Evolutionary conservation across 1,140 invertebrate genomes (phyloP).

Genomic region (Pseudomyrmex sp.): DNA sequence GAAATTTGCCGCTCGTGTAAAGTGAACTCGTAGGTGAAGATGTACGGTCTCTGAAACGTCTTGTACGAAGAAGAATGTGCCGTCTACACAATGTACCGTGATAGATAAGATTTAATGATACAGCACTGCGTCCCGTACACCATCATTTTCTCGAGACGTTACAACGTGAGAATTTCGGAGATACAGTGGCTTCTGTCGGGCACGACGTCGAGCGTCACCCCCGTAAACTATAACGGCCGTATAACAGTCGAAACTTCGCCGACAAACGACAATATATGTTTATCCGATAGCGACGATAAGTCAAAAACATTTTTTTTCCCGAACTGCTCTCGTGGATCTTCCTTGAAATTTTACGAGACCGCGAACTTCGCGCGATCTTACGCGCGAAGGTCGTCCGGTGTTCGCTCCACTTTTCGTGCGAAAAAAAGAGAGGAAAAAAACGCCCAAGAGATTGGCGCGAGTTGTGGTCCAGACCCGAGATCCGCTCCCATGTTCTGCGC

Average conservation of each 20-base stretch:
- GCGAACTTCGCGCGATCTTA: constrained; percentile 57
- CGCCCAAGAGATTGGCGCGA: constrained; percentile 4
- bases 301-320: constrained; percentile 50
- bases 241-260: constrained; percentile 12
- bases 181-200: background rate
- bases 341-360: constrained; percentile 56
- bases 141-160: background rate
- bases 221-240: background rate
- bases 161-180: background rate
- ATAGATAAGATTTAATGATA: constrained; percentile 17
- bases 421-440: constrained; percentile 60
- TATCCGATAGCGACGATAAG: constrained; percentile 33
- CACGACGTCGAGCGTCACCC: background rate
- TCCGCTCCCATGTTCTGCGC: constrained; percentile 31
- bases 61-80: background rate
- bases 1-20: background rate
- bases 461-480: constrained; percentile 30
- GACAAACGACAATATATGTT: background rate
- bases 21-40: background rate
- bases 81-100: background rate
- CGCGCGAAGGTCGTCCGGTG: constrained; percentile 76
- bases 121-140: background rate
- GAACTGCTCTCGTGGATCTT: background rate
- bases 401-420: constrained; percentile 77
- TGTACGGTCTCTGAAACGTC: constrained; percentile 10